Conservation (phyloP, 2,113 vertebrate genomes). For the Dolichallabes microphthalmus region DNA sequence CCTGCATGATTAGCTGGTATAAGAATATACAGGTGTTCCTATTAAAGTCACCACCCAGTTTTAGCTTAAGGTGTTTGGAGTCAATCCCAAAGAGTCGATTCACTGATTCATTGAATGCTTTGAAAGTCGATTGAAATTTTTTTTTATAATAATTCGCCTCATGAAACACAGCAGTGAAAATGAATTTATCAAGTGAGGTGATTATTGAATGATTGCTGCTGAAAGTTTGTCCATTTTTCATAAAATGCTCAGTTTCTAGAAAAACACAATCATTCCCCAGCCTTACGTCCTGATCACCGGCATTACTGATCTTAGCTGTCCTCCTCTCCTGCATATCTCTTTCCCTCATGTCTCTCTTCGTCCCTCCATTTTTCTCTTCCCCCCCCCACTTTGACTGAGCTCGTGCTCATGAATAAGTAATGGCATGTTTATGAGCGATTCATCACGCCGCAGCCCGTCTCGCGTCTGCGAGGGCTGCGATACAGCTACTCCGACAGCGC, state of each 20-base stretch:
- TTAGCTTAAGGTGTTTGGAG: neutral
- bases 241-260: neutral
- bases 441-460: slow-evolving; percentile 41
- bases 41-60: neutral
- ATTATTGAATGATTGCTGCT: neutral
- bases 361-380: neutral
- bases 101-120: neutral
- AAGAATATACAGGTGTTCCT: neutral
- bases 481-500: slow-evolving; percentile 33
- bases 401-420: slow-evolving; percentile 48
- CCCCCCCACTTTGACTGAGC: neutral
- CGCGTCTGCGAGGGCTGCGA: slow-evolving; percentile 29
- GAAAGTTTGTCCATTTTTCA: neutral
- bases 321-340: neutral
- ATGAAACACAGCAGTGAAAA: neutral
- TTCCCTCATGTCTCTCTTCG: neutral
- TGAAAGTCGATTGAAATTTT: neutral
- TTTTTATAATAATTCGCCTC: neutral
- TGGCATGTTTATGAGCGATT: slow-evolving; percentile 52
- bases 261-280: neutral
- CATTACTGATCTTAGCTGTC: slow-evolving; percentile 16
- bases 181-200: neutral
- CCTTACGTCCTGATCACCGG: slow-evolving; percentile 31
- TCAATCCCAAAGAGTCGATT: neutral
- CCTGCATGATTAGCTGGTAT: neutral